Percentiles rank a stretch among this genome's conserved stretches.
Evolutionary conservation across 2,888 invertebrate species (phyloP).

Genomic region (Drosophila neotestacea): DNA sequence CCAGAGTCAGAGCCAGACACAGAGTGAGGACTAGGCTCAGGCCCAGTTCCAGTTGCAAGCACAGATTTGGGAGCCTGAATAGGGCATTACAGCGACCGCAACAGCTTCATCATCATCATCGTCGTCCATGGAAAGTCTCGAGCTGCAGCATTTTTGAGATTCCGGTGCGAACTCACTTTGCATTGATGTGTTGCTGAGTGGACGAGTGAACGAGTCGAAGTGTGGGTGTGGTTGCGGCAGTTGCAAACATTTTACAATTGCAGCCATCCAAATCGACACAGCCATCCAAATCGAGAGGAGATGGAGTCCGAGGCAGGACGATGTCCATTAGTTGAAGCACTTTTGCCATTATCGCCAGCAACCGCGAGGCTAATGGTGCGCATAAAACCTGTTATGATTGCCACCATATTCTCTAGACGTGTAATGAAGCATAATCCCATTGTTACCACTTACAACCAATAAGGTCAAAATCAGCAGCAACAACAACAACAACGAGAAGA

Average conservation of each 20-base stretch:
- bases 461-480: slow-evolving; percentile 62
- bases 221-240: slow-evolving; percentile 19
- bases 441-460: slow-evolving; percentile 78
- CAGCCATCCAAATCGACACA: slow-evolving; percentile 22
- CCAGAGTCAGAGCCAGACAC: slow-evolving; percentile 9
- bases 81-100: slow-evolving; percentile 61
- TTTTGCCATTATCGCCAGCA: slow-evolving; percentile 68
- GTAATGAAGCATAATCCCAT: slow-evolving; percentile 82
- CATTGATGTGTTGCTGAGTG: slow-evolving; percentile 48
- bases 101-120: slow-evolving; percentile 64
- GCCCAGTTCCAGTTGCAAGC: background rate
- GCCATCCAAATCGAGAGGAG: background rate
- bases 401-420: slow-evolving; percentile 49
- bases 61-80: slow-evolving; percentile 24
- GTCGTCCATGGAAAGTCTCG: slow-evolving; percentile 47
- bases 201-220: slow-evolving; percentile 22
- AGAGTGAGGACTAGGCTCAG: slow-evolving; percentile 14
- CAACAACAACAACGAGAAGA: slow-evolving; percentile 19
- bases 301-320: slow-evolving; percentile 24
- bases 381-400: slow-evolving; percentile 78
- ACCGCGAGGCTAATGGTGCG: slow-evolving; percentile 77
- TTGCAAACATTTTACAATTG: slow-evolving; percentile 67
- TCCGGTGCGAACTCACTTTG: slow-evolving; percentile 66
- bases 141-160: slow-evolving; percentile 76
- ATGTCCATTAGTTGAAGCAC: slow-evolving; percentile 76